phyloP scores from a whole-genome alignment of 2,797 vertebrate species.

The Eutrigla gurnardus region DNA sequence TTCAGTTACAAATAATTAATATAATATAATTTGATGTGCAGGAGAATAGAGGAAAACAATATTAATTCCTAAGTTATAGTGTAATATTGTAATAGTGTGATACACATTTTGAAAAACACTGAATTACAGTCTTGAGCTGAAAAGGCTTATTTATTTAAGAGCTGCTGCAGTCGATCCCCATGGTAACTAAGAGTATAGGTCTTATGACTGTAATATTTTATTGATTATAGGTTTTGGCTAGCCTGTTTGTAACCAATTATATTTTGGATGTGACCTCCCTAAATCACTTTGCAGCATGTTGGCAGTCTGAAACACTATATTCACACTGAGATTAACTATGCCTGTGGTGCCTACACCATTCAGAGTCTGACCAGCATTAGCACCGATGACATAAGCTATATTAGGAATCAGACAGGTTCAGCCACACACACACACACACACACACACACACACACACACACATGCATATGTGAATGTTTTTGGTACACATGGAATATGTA shows the following conservation, averaged over 20 bases:
- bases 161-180: constrained; percentile 1
- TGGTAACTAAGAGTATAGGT: neutral
- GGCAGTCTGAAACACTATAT: constrained; percentile 14
- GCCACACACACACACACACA: neutral
- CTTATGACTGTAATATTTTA: constrained; percentile 1
- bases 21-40: neutral
- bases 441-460: neutral
- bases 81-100: neutral
- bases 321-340: constrained; percentile 19
- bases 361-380: constrained; percentile 27
- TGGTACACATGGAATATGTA: constrained; percentile 12
- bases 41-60: neutral
- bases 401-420: constrained; percentile 32
- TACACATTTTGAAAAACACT: neutral
- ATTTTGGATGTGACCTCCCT: constrained; percentile 24
- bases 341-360: constrained; percentile 13
- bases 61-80: neutral
- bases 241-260: constrained; percentile 19
- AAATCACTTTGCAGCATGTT: constrained; percentile 4
- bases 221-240: constrained; percentile 23
- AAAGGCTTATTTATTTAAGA: constrained; percentile 5
- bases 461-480: neutral
- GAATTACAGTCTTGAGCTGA: neutral
- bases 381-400: constrained; percentile 29
- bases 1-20: neutral